Evolutionary conservation across 2,797 vertebrate species (phyloP).

Genomic region (Zenarchopterus dispar): DNA sequence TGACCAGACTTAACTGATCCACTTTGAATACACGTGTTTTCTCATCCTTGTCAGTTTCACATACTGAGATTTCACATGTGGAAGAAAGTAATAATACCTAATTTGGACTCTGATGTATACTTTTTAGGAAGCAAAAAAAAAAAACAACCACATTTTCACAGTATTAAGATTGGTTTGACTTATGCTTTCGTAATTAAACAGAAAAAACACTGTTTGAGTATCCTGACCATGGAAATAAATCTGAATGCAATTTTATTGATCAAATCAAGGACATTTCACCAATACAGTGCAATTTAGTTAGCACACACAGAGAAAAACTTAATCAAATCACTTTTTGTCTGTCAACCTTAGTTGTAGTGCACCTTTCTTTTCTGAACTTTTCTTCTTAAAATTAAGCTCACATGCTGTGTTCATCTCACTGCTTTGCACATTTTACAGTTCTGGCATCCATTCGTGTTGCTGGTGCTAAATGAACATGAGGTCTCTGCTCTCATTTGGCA

Average conservation of each 20-base stretch:
- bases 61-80: conserved; percentile 7
- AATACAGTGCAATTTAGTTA: not conserved
- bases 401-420: too few relatives aligned
- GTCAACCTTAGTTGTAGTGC: too few relatives aligned
- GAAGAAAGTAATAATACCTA: not conserved
- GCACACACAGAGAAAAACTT: not conserved
- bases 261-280: not conserved
- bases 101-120: not conserved
- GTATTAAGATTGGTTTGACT: too few relatives aligned
- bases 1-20: not conserved
- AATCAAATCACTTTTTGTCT: too few relatives aligned
- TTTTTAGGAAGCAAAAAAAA: too few relatives aligned
- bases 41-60: not conserved
- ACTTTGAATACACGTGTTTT: conserved; percentile 6
- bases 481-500: conserved; percentile 5
- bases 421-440: not conserved
- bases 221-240: not conserved
- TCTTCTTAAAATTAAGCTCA: too few relatives aligned
- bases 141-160: too few relatives aligned
- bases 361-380: too few relatives aligned
- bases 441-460: not conserved
- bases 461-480: rapidly evolving
- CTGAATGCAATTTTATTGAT: not conserved
- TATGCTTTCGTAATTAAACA: too few relatives aligned
- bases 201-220: too few relatives aligned